Conservation (phyloP, 2,113 vertebrate genomes). For the Galemys pyrenaicus region DNA sequence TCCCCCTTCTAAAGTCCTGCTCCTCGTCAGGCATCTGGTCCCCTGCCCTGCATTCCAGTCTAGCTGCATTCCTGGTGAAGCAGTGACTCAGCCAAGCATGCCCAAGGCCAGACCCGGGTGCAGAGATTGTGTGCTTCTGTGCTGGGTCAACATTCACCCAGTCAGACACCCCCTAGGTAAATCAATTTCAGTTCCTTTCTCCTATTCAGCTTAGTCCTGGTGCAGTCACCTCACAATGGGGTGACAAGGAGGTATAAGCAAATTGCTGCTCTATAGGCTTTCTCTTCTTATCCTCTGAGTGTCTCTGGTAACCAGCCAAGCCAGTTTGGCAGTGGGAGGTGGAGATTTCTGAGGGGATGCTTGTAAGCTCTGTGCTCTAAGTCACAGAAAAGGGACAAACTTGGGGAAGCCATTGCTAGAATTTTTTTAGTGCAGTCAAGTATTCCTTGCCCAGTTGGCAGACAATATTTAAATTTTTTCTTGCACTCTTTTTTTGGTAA, state of each 20-base stretch:
- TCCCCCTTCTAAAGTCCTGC: not conserved
- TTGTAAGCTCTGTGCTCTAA: not conserved
- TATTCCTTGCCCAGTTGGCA: constrained; percentile 44
- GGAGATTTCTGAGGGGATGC: constrained; percentile 25
- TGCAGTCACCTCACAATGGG: not conserved
- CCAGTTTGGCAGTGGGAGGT: constrained; percentile 21
- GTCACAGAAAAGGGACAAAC: constrained; percentile 37
- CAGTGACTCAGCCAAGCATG: constrained; percentile 28
- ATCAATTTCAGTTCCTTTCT: constrained; percentile 12
- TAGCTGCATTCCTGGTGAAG: constrained; percentile 56
- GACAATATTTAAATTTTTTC: not conserved
- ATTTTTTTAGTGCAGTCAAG: constrained; percentile 20
- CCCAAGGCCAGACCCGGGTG: not conserved
- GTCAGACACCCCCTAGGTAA: not conserved
- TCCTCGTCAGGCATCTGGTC: not conserved
- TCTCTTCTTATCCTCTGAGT: not conserved
- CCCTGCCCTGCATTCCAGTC: constrained; percentile 57
- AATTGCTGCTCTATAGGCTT: not conserved
- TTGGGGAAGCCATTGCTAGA: not conserved
- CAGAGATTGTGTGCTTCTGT: not conserved
- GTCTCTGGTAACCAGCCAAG: constrained; percentile 45
- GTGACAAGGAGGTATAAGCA: not conserved
- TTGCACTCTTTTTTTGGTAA: not conserved
- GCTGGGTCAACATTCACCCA: not conserved
- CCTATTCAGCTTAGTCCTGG: not conserved